phyloP scores from a whole-genome alignment of 2,888 invertebrate species.

The Tricholauxania praeusta region DNA sequence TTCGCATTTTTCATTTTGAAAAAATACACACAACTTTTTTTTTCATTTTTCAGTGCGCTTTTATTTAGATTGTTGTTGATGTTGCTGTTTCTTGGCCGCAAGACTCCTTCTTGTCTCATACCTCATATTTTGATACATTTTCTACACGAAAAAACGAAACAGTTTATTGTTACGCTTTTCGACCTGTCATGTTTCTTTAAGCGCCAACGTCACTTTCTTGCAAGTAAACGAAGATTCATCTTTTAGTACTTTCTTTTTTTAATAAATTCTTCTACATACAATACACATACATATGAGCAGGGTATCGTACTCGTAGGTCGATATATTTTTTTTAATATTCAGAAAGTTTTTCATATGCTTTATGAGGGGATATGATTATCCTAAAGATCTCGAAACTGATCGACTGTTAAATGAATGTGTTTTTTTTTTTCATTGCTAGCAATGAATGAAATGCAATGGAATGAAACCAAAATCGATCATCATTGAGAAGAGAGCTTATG shows the following conservation, averaged over 20 bases:
- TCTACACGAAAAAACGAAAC: background rate
- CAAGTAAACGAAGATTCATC: constrained; percentile 7
- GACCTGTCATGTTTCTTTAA: background rate
- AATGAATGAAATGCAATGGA: too few species aligned
- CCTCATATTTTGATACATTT: constrained; percentile 25
- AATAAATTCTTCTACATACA: constrained; percentile 26
- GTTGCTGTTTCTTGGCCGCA: constrained; percentile 7
- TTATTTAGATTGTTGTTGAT: background rate
- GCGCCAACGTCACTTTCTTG: constrained; percentile 7
- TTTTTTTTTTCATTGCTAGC: background rate
- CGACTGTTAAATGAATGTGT: background rate
- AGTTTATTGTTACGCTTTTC: background rate
- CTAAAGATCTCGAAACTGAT: background rate
- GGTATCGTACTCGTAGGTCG: too few species aligned
- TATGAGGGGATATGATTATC: background rate
- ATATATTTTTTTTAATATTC: too few species aligned
- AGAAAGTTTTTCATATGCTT: background rate
- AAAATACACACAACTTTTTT: too few species aligned
- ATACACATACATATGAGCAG: too few species aligned
- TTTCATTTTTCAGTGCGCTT: too few species aligned
- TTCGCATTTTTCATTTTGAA: too few species aligned
- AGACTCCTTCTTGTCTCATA: constrained; percentile 36
- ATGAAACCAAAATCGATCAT: too few species aligned
- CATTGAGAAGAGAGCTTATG: too few species aligned
- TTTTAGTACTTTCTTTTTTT: background rate